phyloP scores from a whole-genome alignment of 2,797 vertebrate species.

The Eremophila alpestris region DNA sequence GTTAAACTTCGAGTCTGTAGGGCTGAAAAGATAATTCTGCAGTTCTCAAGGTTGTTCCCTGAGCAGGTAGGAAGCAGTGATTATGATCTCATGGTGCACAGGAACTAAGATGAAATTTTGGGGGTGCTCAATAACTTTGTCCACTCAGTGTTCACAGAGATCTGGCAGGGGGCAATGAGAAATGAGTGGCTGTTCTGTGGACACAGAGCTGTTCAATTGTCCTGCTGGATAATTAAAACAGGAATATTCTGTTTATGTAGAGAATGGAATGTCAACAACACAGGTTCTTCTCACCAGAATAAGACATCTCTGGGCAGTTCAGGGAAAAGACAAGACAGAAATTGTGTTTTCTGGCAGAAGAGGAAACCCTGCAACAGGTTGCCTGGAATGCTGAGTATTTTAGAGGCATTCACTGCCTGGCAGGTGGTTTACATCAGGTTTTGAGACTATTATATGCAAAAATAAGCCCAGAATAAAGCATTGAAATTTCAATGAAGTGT shows the following conservation, averaged over 20 bases:
- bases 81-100: neutral
- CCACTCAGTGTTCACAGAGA: neutral
- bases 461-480: neutral
- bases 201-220: neutral
- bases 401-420: neutral
- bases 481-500: neutral
- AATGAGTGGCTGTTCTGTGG: neutral
- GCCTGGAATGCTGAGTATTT: neutral
- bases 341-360: neutral
- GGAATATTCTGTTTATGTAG: neutral
- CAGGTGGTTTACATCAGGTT: neutral
- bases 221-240: neutral
- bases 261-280: neutral
- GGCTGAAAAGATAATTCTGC: neutral
- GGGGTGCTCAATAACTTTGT: neutral
- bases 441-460: neutral
- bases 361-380: neutral
- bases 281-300: neutral
- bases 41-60: neutral
- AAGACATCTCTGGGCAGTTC: neutral
- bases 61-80: neutral
- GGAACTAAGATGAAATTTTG: neutral
- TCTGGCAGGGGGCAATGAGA: neutral
- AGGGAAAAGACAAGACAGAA: neutral
- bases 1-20: neutral